These are phyloP conservation scores for Polyergus mexicanus DNA, from an alignment of 1,140 invertebrate species.

Conservation along the genomic window DNA sequence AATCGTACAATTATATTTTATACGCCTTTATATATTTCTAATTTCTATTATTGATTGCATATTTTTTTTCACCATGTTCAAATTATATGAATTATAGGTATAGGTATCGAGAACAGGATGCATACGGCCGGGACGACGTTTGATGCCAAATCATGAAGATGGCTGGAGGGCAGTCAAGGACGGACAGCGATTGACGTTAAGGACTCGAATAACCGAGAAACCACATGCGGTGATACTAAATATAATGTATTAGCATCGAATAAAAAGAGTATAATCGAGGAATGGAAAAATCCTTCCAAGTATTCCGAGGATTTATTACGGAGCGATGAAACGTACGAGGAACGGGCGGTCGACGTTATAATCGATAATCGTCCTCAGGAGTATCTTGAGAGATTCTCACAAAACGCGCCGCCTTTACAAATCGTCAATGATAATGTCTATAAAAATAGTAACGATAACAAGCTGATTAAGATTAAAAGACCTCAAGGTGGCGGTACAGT, in stretches of 20 bases:
- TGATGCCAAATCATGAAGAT: conserved; percentile 84
- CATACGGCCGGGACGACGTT: conserved; percentile 82
- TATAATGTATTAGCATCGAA: conserved; percentile 42
- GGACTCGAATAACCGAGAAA: conserved; percentile 48
- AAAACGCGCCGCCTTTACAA: background rate
- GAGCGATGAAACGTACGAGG: conserved; percentile 78
- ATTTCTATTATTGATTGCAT: too few relatives aligned
- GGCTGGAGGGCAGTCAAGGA: conserved; percentile 84
- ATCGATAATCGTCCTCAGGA: conserved; percentile 54
- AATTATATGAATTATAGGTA: conserved; percentile 63
- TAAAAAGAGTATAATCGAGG: conserved; percentile 78
- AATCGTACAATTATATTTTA: too few relatives aligned
- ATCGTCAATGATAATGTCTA: conserved; percentile 3
- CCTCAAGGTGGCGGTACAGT: conserved; percentile 64
- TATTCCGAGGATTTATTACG: conserved; percentile 55
- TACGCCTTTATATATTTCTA: background rate
- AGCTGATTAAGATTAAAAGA: conserved; percentile 55
- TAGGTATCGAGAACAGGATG: conserved; percentile 82
- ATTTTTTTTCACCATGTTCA: background rate
- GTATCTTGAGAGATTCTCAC: conserved; percentile 14
- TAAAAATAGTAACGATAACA: conserved; percentile 16
- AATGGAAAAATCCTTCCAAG: conserved; percentile 77
- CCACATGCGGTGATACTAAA: conserved; percentile 29
- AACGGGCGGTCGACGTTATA: conserved; percentile 80
- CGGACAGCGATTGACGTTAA: conserved; percentile 61